Conservation (phyloP, 2,888 invertebrate species). For the Nesidiocoris tenuis region DNA sequence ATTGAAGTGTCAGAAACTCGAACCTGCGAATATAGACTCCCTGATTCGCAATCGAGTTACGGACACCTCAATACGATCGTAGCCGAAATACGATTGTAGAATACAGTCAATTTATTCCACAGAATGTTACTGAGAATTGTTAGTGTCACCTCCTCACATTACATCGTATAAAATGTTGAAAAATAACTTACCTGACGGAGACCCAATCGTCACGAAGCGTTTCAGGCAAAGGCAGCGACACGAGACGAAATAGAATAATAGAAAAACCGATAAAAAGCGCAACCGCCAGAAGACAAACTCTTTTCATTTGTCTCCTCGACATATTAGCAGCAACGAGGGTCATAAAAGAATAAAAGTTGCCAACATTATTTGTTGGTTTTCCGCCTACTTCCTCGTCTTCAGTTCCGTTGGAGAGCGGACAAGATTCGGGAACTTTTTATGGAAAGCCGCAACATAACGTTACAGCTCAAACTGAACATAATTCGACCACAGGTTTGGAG, state of each 20-base stretch:
- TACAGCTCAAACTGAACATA: too few relatives aligned
- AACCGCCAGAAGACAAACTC: slow-evolving; percentile 26
- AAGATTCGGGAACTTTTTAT: too few relatives aligned
- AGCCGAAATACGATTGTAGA: too few relatives aligned
- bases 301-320: slow-evolving; percentile 39
- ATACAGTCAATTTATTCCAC: neutral
- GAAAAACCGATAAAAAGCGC: slow-evolving; percentile 2
- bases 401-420: neutral
- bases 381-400: too few relatives aligned
- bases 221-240: slow-evolving; percentile 7
- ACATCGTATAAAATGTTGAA: neutral
- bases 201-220: slow-evolving; percentile 46
- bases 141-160: neutral
- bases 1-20: too few relatives aligned
- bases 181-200: slow-evolving; percentile 41
- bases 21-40: too few relatives aligned
- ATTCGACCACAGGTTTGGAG: neutral
- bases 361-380: too few relatives aligned
- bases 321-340: slow-evolving; percentile 16
- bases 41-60: too few relatives aligned
- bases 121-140: neutral
- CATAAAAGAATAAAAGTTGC: too few relatives aligned
- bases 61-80: too few relatives aligned
- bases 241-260: slow-evolving; percentile 4
- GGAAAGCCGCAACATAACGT: neutral